phyloP scores from a whole-genome alignment of 2,113 vertebrate genomes.

The Phalacrocorax aristotelis region DNA sequence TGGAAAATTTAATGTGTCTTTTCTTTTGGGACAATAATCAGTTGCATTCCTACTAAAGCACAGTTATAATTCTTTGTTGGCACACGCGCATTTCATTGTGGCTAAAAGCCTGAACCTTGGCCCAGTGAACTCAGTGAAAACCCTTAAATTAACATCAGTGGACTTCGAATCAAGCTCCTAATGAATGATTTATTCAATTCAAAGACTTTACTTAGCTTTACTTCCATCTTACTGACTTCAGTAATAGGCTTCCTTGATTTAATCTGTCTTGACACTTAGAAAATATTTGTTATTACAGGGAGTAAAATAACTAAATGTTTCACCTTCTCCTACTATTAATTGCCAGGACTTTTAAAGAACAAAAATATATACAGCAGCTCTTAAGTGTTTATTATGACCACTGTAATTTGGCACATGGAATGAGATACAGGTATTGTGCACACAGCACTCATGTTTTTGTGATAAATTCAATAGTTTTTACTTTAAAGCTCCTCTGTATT shows the following conservation, averaged over 20 bases:
- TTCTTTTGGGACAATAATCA: neutral
- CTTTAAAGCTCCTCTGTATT: conserved; percentile 5
- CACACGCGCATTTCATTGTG: neutral
- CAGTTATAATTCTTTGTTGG: conserved; percentile 2
- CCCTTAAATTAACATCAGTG: neutral
- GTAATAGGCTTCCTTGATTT: neutral
- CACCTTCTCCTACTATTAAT: neutral
- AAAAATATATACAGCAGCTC: too few relatives aligned
- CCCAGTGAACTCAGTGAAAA: neutral
- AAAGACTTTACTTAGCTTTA: conserved; percentile 18
- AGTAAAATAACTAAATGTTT: neutral
- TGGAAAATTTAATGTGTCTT: conserved; percentile 9
- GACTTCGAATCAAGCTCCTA: neutral
- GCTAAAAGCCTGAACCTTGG: neutral
- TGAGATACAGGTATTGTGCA: neutral
- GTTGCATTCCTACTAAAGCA: neutral
- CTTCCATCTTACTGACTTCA: neutral
- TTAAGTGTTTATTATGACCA: neutral
- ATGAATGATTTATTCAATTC: conserved; percentile 3
- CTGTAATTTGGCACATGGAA: neutral
- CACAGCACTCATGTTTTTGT: neutral
- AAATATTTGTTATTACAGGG: neutral
- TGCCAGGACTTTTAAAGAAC: neutral
- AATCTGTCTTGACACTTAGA: neutral
- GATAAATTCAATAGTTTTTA: neutral